A percentile compares a stretch with the other conserved stretches of the same genome.
Conservation (phyloP, 2,797 vertebrate species). For the Remorina albescens region DNA sequence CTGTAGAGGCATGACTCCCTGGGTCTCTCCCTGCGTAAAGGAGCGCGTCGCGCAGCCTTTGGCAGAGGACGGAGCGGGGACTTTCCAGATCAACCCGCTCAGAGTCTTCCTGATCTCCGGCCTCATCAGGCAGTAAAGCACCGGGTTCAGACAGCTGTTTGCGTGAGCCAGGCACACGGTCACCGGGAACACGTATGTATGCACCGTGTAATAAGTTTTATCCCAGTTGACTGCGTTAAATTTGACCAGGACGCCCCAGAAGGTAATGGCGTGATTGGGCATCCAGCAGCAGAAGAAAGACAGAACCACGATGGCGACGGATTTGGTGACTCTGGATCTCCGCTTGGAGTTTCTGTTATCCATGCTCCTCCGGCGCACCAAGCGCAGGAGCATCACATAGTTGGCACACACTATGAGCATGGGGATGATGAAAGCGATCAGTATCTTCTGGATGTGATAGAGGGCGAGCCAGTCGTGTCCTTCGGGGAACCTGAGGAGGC, state of each 20-base stretch:
- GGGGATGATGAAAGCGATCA: conserved; percentile 86
- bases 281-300: conserved; percentile 86
- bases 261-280: conserved; percentile 86
- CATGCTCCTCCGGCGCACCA: conserved; percentile 78
- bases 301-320: conserved; percentile 82
- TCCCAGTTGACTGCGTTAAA: conserved; percentile 86
- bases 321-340: conserved; percentile 83
- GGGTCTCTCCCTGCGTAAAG: conserved; percentile 68
- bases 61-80: conserved; percentile 59
- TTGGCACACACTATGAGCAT: conserved; percentile 84
- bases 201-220: conserved; percentile 82
- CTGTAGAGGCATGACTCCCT: conserved; percentile 68
- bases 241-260: conserved; percentile 89
- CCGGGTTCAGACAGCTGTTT: conserved; percentile 87
- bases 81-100: conserved; percentile 78
- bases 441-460: conserved; percentile 87
- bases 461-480: conserved; percentile 86
- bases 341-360: conserved; percentile 70
- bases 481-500: conserved; percentile 85
- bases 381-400: conserved; percentile 83
- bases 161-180: conserved; percentile 87
- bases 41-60: conserved; percentile 72
- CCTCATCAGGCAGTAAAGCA: conserved; percentile 87
- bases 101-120: conserved; percentile 86
- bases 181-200: conserved; percentile 87